A percentile compares a stretch with the other conserved stretches of the same genome.
Evolutionary conservation across 1,140 invertebrate species (phyloP).

Genomic region (Stenopsyche tienmushanensis): DNA sequence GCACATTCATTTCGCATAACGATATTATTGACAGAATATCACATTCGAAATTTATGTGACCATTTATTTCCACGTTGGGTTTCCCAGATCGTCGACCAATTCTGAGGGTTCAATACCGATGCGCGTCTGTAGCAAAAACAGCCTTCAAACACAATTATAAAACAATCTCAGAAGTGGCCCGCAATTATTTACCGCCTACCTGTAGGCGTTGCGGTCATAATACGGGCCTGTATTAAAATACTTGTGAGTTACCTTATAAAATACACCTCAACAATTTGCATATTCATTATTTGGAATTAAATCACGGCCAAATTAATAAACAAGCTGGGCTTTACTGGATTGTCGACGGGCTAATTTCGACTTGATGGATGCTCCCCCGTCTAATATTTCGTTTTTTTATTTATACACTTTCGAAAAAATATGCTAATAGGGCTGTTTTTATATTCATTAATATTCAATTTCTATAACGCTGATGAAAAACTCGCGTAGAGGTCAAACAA

Average conservation of each 20-base stretch:
- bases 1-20: no score
- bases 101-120: no score
- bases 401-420: no score
- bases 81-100: no score
- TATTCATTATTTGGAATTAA: slow-evolving; percentile 20
- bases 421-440: no score
- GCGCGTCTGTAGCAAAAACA: not conserved
- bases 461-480: no score
- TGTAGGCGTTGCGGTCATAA: not conserved
- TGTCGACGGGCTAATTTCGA: slow-evolving; percentile 7
- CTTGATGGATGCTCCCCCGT: slow-evolving; percentile 1
- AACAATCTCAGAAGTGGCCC: not conserved
- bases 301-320: slow-evolving; percentile 20
- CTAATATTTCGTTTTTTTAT: no score
- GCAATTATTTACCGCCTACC: slow-evolving; percentile 19
- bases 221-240: not conserved
- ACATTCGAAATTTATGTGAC: no score
- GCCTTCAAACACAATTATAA: slow-evolving; percentile 8
- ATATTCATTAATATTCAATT: no score
- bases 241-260: not conserved
- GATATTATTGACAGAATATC: no score
- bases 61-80: no score
- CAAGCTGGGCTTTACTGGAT: not conserved
- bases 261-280: slow-evolving; percentile 17
- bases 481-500: no score